Percentiles rank a stretch among this genome's conserved stretches.
These are phyloP conservation scores for Laticauda laticaudata DNA, from an alignment of 2,113 vertebrate species.

Conservation along the genomic window DNA sequence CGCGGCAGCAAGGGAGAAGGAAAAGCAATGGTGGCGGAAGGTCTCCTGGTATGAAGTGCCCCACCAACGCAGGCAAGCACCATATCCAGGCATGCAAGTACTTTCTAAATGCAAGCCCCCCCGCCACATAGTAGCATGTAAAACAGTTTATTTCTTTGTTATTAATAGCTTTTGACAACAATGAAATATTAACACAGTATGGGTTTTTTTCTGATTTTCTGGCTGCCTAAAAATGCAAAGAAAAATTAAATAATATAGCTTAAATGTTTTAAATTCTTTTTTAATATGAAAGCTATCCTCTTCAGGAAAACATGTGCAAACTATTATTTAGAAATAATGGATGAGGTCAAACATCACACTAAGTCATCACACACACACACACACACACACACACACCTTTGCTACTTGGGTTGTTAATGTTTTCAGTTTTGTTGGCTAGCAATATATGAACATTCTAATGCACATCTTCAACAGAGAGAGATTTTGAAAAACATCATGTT, in stretches of 20 bases:
- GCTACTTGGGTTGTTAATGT: neutral
- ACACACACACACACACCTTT: neutral
- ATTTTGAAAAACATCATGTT: neutral
- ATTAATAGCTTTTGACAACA: neutral
- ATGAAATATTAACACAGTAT: constrained; percentile 8
- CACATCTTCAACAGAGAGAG: constrained; percentile 12
- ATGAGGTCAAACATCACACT: neutral
- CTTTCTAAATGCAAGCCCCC: too few species aligned
- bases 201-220: neutral
- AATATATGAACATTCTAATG: neutral
- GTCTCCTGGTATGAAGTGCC: too few species aligned
- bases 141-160: constrained; percentile 22
- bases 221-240: neutral
- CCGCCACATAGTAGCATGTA: neutral
- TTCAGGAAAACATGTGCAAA: neutral
- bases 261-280: neutral
- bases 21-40: too few species aligned
- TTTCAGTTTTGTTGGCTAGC: constrained; percentile 24
- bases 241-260: neutral
- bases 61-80: too few species aligned
- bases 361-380: neutral
- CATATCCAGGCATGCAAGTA: too few species aligned
- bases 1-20: too few species aligned
- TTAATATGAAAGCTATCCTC: neutral
- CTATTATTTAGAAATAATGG: neutral